Evolutionary conservation across 2,113 vertebrate genomes (phyloP).

Genomic region (Catharus minimus): DNA sequence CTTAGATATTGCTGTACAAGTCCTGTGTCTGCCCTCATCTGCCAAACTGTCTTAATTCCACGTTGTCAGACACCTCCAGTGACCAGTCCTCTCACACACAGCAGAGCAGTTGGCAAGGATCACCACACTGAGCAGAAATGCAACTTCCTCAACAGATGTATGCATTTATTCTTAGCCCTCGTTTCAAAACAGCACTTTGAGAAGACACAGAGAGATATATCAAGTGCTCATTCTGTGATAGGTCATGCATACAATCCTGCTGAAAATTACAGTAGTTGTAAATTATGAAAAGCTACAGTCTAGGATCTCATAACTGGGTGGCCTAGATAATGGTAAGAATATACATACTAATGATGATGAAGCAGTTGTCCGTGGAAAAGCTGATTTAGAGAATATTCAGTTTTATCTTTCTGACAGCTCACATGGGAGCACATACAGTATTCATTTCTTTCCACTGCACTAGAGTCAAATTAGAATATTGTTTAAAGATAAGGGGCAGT

Average conservation of each 20-base stretch:
- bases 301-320: constrained; percentile 49
- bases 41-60: neutral
- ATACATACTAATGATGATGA: constrained; percentile 79
- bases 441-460: constrained; percentile 48
- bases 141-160: neutral
- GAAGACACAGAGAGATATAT: neutral
- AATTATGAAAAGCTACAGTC: constrained; percentile 58
- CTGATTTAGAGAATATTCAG: constrained; percentile 72
- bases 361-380: constrained; percentile 75
- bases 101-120: neutral
- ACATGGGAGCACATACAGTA: constrained; percentile 52
- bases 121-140: neutral
- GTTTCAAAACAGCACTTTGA: neutral
- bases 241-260: constrained; percentile 24
- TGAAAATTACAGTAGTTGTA: constrained; percentile 13
- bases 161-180: constrained; percentile 19
- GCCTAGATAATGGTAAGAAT: constrained; percentile 77
- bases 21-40: neutral
- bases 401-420: constrained; percentile 79
- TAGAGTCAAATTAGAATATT: constrained; percentile 72
- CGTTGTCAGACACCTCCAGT: neutral
- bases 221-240: neutral
- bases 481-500: constrained; percentile 75
- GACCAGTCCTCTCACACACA: neutral
- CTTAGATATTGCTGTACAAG: neutral